phyloP scores from a whole-genome alignment of 2,797 vertebrate species.

The Hypotaenidia okinawae region DNA sequence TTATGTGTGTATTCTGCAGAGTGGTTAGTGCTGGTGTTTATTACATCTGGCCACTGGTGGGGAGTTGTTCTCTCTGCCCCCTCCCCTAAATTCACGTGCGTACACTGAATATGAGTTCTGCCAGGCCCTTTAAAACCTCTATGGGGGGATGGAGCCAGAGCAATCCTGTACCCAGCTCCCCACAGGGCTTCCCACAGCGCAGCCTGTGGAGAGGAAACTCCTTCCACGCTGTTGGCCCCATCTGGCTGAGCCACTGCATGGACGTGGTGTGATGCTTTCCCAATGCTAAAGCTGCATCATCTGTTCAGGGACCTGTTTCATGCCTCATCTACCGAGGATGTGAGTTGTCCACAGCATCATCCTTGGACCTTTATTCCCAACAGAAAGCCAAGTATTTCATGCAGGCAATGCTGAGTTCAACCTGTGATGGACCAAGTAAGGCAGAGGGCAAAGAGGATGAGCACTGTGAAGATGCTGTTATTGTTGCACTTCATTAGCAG shows the following conservation, averaged over 20 bases:
- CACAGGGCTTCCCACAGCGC: not conserved
- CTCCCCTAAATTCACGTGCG: not conserved
- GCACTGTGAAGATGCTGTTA: rapidly evolving
- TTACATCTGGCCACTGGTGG: not conserved
- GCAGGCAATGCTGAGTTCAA: not conserved
- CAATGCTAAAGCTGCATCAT: rapidly evolving
- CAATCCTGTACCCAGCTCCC: not conserved
- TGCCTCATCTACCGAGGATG: rapidly evolving
- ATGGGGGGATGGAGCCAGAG: not conserved
- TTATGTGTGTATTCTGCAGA: not conserved
- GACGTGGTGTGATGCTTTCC: rapidly evolving
- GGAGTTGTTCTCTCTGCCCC: not conserved
- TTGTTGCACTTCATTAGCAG: not conserved
- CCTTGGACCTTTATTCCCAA: rapidly evolving
- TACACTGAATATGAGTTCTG: not conserved
- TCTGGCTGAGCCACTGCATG: not conserved
- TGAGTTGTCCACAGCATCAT: not conserved
- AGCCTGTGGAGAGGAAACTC: not conserved
- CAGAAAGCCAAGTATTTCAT: not conserved
- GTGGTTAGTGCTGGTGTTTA: not conserved
- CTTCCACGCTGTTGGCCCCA: not conserved
- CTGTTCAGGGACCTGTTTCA: not conserved
- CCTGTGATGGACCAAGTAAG: not conserved
- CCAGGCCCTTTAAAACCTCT: not conserved
- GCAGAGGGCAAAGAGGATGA: not conserved